Conservation (phyloP, 2,888 invertebrate genomes). For the Lithophane socia region DNA sequence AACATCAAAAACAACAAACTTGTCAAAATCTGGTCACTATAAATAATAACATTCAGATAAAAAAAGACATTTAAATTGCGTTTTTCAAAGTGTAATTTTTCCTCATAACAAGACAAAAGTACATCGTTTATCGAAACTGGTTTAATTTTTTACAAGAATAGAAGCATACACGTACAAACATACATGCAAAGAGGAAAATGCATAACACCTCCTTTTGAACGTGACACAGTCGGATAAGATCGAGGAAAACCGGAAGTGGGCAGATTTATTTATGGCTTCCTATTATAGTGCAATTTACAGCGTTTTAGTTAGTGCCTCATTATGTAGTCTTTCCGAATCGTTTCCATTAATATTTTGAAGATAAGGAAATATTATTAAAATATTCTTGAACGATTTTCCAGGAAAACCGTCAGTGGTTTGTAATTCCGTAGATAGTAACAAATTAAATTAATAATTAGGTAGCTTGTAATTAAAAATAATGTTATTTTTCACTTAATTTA, state of each 20-base stretch:
- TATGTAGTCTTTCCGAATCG: conserved; percentile 24
- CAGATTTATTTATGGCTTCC: conserved; percentile 54
- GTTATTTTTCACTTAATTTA: neutral
- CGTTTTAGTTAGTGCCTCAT: conserved; percentile 30
- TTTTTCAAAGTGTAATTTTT: neutral
- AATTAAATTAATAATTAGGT: neutral
- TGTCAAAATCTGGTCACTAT: neutral
- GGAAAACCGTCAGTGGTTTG: neutral
- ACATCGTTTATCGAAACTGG: neutral
- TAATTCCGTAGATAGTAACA: no score
- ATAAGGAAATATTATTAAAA: conserved; percentile 4
- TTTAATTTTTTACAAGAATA: neutral
- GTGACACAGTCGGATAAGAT: conserved; percentile 36
- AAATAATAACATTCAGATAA: no score
- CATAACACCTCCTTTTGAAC: conserved; percentile 21
- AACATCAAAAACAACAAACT: neutral
- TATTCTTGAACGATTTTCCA: conserved; percentile 1
- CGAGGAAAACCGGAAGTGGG: conserved; percentile 39
- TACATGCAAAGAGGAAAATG: conserved; percentile 13
- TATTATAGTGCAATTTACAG: conserved; percentile 24
- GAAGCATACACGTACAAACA: neutral
- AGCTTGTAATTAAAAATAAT: neutral
- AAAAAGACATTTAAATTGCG: neutral
- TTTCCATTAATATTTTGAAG: conserved; percentile 11
- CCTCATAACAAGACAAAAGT: neutral